Percentiles rank a stretch among this genome's conserved stretches.
Evolutionary conservation across 1,140 invertebrate genomes (phyloP).

Genomic region (Drosophila cardini): DNA sequence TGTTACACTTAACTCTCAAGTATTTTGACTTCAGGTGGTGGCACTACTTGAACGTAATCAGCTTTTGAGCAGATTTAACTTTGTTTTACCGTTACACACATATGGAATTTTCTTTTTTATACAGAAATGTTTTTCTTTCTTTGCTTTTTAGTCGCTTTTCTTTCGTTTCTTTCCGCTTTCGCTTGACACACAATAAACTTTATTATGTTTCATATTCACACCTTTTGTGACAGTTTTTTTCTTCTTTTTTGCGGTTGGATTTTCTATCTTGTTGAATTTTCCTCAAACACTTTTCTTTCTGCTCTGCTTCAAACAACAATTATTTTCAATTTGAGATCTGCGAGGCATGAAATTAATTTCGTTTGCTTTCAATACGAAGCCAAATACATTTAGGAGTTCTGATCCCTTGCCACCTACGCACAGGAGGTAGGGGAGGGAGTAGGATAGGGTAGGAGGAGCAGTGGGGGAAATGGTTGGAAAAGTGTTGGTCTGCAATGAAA

Average conservation of each 20-base stretch:
- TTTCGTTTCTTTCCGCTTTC: constrained; percentile 22
- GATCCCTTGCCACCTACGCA: constrained; percentile 6
- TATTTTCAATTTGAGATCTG: constrained; percentile 73
- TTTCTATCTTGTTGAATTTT: not conserved
- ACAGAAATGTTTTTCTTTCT: not conserved
- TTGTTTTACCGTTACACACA: constrained; percentile 35
- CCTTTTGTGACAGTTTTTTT: constrained; percentile 6
- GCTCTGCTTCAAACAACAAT: constrained; percentile 37
- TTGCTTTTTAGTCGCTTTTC: not conserved
- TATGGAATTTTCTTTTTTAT: not conserved
- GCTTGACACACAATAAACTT: constrained; percentile 17
- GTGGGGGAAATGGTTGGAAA: not conserved
- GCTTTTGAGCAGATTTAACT: constrained; percentile 28
- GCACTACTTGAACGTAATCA: no score
- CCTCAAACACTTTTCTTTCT: not conserved
- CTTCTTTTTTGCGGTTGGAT: constrained; percentile 5
- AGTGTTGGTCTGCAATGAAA: constrained; percentile 28
- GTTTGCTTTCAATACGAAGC: constrained; percentile 7
- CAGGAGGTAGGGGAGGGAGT: not conserved
- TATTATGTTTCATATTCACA: constrained; percentile 12
- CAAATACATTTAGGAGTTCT: constrained; percentile 1
- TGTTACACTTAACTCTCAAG: no score
- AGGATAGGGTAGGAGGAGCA: no score
- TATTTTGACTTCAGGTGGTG: no score
- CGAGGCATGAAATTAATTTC: constrained; percentile 80